Conservation (phyloP, 1,140 invertebrate species). For the Calephelis virginiensis region DNA sequence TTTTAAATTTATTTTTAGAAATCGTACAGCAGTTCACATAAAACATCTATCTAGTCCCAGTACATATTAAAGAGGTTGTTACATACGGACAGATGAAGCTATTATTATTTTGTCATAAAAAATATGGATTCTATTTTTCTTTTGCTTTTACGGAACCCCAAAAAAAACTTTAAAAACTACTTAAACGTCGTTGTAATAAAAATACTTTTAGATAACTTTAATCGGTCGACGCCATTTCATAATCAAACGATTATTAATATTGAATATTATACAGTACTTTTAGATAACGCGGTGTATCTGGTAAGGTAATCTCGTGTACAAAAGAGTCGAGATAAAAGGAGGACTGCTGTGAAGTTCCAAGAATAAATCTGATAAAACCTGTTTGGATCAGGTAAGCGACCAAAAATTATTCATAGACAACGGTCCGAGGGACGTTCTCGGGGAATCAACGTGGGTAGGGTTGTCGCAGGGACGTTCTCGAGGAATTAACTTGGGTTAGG, state of each 20-base stretch:
- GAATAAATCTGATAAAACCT: slow-evolving; percentile 20
- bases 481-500: slow-evolving; percentile 5
- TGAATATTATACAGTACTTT: slow-evolving; percentile 1
- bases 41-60: no score
- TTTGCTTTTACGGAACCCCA: neutral
- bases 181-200: neutral
- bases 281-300: slow-evolving; percentile 1
- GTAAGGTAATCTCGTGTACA: slow-evolving; percentile 18
- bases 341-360: slow-evolving; percentile 18
- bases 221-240: neutral
- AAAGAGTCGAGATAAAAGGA: slow-evolving; percentile 18
- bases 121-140: no score
- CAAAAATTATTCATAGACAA: slow-evolving; percentile 26
- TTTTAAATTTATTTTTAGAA: no score
- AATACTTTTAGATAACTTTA: neutral
- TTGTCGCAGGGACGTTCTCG: slow-evolving; percentile 5
- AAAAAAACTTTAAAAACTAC: neutral
- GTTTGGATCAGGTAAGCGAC: slow-evolving; percentile 22
- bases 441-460: slow-evolving; percentile 8
- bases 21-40: no score
- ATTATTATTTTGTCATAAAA: no score
- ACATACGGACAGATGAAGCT: no score
- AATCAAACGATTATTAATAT: slow-evolving; percentile 1
- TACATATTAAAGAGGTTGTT: no score
- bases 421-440: slow-evolving; percentile 3